Evolutionary conservation across 1,140 invertebrate genomes (phyloP).

Genomic region (Phymorhynchus buccinoides): DNA sequence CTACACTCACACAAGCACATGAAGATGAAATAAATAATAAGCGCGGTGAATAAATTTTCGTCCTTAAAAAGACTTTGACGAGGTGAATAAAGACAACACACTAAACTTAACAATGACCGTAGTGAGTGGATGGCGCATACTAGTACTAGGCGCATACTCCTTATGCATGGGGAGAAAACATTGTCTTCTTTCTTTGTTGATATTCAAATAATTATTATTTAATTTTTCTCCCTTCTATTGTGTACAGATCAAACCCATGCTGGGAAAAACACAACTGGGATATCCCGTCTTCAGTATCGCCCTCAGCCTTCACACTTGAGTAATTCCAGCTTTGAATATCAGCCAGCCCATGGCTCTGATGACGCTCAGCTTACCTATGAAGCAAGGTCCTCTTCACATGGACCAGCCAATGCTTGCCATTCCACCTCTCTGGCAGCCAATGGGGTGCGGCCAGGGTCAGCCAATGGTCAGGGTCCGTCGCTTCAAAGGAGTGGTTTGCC

Average conservation of each 20-base stretch:
- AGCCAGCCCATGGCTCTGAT: constrained; percentile 52
- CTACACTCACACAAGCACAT: too few species aligned
- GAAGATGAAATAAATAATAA: too few species aligned
- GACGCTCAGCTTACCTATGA: constrained; percentile 51
- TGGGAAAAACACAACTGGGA: constrained; percentile 53
- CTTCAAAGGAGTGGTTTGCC: constrained; percentile 59
- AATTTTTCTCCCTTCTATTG: not conserved
- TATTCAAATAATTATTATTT: too few species aligned
- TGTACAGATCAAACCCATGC: constrained; percentile 42
- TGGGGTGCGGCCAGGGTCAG: constrained; percentile 45
- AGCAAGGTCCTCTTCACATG: constrained; percentile 46
- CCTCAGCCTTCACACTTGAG: constrained; percentile 51
- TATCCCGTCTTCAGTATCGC: constrained; percentile 48
- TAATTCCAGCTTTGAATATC: constrained; percentile 58
- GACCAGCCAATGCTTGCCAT: constrained; percentile 48
- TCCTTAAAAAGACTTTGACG: too few species aligned
- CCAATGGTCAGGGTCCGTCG: constrained; percentile 43
- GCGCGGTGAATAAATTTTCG: too few species aligned
- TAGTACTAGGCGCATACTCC: too few species aligned
- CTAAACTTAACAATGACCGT: too few species aligned
- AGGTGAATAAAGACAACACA: too few species aligned
- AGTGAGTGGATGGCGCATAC: too few species aligned
- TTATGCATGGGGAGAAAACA: too few species aligned
- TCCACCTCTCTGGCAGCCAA: constrained; percentile 52
- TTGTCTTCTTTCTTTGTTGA: too few species aligned